phyloP scores from a whole-genome alignment of 2,888 invertebrate genomes.

The Lasiommata megera region DNA sequence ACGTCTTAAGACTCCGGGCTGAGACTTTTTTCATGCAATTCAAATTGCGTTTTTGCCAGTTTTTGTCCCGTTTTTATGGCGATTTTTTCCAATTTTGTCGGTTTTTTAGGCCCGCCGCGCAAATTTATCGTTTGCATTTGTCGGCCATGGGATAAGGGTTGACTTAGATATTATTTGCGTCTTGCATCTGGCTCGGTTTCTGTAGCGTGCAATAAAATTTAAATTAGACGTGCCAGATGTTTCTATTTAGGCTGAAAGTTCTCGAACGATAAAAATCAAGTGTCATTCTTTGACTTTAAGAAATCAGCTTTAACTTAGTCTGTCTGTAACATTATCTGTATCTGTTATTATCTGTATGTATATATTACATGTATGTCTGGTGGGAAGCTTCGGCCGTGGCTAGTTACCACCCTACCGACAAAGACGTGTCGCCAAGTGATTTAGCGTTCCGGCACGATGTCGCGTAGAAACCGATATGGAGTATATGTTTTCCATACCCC shows the following conservation, averaged over 20 bases:
- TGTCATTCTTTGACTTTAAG: no score
- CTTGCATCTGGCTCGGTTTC: constrained; percentile 3
- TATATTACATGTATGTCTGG: no score
- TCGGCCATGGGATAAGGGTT: constrained; percentile 51
- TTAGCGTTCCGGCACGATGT: no score
- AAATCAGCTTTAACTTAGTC: no score
- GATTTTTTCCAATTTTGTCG: constrained; percentile 47
- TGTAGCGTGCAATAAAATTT: constrained; percentile 5
- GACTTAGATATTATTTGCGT: constrained; percentile 35
- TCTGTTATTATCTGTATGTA: no score
- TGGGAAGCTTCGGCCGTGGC: no score
- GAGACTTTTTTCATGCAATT: constrained; percentile 47
- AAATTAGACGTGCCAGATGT: background rate
- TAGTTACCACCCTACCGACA: no score
- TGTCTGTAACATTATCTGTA: no score
- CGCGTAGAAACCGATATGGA: no score
- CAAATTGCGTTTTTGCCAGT: constrained; percentile 55
- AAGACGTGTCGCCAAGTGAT: no score
- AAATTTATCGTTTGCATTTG: constrained; percentile 65
- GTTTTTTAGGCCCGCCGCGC: constrained; percentile 58
- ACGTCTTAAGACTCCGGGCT: constrained; percentile 50
- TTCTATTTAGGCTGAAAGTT: background rate
- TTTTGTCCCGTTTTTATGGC: background rate
- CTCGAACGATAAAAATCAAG: background rate
- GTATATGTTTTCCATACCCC: no score